Percentiles rank a stretch among this genome's conserved stretches.
Evolutionary conservation across 2,797 vertebrate species (phyloP).

Genomic region (Schizopygopsis malacanthus): DNA sequence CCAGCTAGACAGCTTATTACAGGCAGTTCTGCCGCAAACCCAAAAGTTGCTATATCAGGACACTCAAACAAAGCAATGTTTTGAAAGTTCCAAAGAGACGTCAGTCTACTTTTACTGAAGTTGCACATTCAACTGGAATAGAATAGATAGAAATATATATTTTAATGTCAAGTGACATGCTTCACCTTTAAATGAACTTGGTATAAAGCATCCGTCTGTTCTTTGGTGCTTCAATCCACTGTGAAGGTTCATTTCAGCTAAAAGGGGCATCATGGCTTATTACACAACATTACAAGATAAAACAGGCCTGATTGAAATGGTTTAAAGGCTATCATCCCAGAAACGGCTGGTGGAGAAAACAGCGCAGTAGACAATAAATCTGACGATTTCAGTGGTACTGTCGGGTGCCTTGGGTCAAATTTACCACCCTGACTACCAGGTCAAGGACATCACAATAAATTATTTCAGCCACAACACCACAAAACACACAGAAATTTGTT

Average conservation of each 20-base stretch:
- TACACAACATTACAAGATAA: constrained; percentile 50
- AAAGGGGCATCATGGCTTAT: constrained; percentile 31
- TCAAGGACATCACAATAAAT: constrained; percentile 46
- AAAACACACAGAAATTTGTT: constrained; percentile 30
- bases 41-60: neutral
- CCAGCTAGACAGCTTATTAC: neutral
- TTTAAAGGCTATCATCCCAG: constrained; percentile 38
- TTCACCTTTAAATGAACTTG: constrained; percentile 7
- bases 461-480: constrained; percentile 13
- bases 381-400: constrained; percentile 20
- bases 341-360: constrained; percentile 23
- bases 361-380: constrained; percentile 40
- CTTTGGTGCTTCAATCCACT: constrained; percentile 2
- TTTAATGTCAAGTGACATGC: neutral
- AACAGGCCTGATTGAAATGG: constrained; percentile 34
- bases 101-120: neutral
- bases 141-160: neutral
- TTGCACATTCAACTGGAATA: neutral
- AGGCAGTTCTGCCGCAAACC: neutral
- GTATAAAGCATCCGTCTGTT: neutral
- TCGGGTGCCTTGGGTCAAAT: constrained; percentile 41
- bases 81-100: neutral
- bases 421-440: constrained; percentile 39
- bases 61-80: neutral
- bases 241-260: constrained; percentile 25